Conservation (phyloP, 2,888 invertebrate species). For the Biston betularia region DNA sequence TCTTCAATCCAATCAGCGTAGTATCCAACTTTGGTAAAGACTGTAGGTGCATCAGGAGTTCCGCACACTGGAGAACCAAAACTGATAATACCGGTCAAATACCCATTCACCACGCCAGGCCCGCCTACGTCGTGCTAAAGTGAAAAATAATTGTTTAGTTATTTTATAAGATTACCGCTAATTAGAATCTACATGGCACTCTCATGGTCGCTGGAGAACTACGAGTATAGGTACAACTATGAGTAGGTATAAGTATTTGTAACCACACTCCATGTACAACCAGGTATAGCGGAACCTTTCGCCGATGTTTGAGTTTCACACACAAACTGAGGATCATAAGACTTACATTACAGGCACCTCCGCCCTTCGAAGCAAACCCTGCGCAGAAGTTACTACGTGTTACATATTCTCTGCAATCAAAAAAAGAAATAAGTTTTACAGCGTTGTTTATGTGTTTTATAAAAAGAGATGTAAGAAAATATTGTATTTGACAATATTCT, state of each 20-base stretch:
- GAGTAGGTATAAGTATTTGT: no score
- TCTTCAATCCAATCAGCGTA: conserved; percentile 71
- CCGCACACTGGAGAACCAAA: conserved; percentile 75
- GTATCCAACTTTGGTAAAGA: conserved; percentile 73
- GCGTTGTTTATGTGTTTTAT: no score
- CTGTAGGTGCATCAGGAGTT: conserved; percentile 70
- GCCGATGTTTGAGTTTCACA: not conserved
- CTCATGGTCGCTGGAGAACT: no score
- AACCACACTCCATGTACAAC: not conserved
- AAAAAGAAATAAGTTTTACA: not conserved
- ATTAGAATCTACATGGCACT: no score
- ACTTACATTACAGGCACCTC: conserved; percentile 75
- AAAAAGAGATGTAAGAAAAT: no score
- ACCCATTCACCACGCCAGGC: conserved; percentile 64
- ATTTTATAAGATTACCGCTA: no score
- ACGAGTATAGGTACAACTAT: no score
- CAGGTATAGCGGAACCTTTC: not conserved
- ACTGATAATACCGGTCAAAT: conserved; percentile 67
- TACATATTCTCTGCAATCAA: conserved; percentile 66
- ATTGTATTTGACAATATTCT: no score
- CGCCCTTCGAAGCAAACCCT: conserved; percentile 70
- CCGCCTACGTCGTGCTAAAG: conserved; percentile 72
- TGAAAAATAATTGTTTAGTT: not conserved
- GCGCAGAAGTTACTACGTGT: conserved; percentile 68
- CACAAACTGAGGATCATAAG: no score